Percentiles rank a stretch among this genome's conserved stretches.
Evolutionary conservation across 2,888 invertebrate genomes (phyloP).

Genomic region (Oithona nana): DNA sequence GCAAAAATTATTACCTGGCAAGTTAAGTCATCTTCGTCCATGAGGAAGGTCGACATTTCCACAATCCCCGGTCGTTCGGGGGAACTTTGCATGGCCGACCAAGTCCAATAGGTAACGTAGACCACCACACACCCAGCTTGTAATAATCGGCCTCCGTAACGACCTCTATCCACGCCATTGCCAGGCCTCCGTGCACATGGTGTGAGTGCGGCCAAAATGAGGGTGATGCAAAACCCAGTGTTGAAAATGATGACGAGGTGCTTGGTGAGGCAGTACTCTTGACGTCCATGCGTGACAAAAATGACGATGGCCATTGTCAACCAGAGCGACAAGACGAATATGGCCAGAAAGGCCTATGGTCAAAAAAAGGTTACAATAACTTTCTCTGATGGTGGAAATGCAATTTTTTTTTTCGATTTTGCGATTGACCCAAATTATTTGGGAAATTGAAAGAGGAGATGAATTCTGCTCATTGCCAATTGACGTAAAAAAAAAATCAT

Average conservation of each 20-base stretch:
- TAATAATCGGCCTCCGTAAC: not conserved
- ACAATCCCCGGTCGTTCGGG: not conserved
- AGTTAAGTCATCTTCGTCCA: slow-evolving; percentile 1
- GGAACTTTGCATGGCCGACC: slow-evolving; percentile 3
- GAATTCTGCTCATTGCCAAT: no score
- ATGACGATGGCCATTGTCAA: not conserved
- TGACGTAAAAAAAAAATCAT: no score
- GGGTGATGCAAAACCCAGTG: not conserved
- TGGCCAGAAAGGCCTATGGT: not conserved
- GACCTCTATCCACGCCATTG: not conserved
- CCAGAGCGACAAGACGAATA: not conserved
- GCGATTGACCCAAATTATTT: no score
- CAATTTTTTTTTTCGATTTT: no score
- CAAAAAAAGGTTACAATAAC: not conserved
- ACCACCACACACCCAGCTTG: slow-evolving; percentile 3
- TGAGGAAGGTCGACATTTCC: not conserved
- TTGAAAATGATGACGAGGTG: slow-evolving; percentile 1
- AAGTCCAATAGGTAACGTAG: slow-evolving; percentile 9
- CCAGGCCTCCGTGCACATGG: slow-evolving; percentile 3
- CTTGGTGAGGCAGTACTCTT: slow-evolving; percentile 11
- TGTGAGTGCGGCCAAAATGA: not conserved
- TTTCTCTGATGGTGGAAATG: no score
- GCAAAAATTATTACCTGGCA: not conserved
- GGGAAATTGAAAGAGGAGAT: no score
- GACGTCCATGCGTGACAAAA: not conserved